Base-by-base conservation (phyloP, 2,888 invertebrate genomes). In the Allophyes oxyacanthae region DNA sequence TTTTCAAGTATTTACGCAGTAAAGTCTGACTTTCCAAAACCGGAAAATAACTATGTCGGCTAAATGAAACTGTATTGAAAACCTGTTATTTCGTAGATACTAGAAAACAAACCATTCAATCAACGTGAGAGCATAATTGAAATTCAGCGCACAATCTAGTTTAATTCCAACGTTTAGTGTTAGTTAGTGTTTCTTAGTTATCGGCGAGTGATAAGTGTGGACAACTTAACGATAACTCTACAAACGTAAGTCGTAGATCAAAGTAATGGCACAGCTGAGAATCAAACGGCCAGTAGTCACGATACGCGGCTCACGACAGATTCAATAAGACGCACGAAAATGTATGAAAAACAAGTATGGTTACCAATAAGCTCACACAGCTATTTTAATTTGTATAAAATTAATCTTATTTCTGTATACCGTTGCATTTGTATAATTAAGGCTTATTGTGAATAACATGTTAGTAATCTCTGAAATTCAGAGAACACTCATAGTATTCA, bases 221-320 rank as follows among this genome's bases (percentile, higher is more conserved):
- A 68, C 52, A 55, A 32, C 44, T 30, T 26, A 30, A 40, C 32
- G 54, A 67, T 69, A 45, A 57, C 13, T 66, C 28, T 14, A 7
- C 55, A 32, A 48, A 44, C n/a, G 6, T 40, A 51, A n/a, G 37
- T 30, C 36, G 6, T 58, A 46, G 34, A 63, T 72, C 52, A 34
- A 41, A 36, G 10, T 56, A 63, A 67, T 50, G 30, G 13, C 34
- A 51, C 53, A 42, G 41, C 4, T 10, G 20, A 13, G 49, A 45
- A 46, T 54, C 52, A 56, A 59, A 70, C 50, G 50, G 52, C 30
- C 1, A 40, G 14, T 48, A 51, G 50, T 48, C 68, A 72, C 72
- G 73, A 41, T 62, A 32, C 5, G 14, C 7, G 10, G 14, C 20
- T 40, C 36, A 44, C 20, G 51, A 65, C 45, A 52, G 43, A 43